Evolutionary conservation across 2,113 vertebrate genomes (phyloP), one percentile per base, ranked within the genome.

Genomic region (Perca flavescens): DNA sequence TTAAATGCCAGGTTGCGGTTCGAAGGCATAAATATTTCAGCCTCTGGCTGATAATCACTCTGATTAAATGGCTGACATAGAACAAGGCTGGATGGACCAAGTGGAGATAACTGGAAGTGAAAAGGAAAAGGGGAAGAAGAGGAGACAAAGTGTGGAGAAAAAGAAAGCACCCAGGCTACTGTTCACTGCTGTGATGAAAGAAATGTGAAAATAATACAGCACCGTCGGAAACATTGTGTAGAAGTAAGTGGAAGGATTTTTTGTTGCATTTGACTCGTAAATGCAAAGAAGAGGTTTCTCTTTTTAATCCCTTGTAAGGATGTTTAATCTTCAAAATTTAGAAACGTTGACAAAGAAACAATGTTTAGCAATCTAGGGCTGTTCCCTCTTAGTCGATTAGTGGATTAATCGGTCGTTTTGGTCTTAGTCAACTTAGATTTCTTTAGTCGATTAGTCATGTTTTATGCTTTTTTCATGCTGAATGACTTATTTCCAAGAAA

Each of bases 21-120:
- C 63, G 80, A 72, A 72, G 17, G 66, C 89, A 92, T 79, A 75
- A 76, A 80, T 95, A 89, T 94, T 93, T 91, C 83, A 90, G 86
- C 0, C 46, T 89, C 57, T 82, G 84, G 69, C 28, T 54, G 80
- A 86, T 78, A 92, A 86, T 82, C 47, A 5, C 72, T n/a, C 58
- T 77, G 40, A 78, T 93, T 75, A 72, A 67, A 87, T 68, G 80
- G 79, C 76, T 47, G 77, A 81, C 76, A 68, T 75, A 64, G 16
- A 70, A 73, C 57, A 60, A 72, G 77, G 57, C 61, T 75, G 72
- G 61, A 54, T 46, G 67, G 60, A 40, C 21, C 5, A 2, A 6
- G 57, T 22, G 76, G 22, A 31, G 54, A 72, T 53, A 71, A 77
- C 36, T 22, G 62, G 65, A 71, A 75, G 70, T 9, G 78, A 80